Evolutionary conservation across 2,888 invertebrate genomes (phyloP).

Genomic region (Priocnemis perturbator): DNA sequence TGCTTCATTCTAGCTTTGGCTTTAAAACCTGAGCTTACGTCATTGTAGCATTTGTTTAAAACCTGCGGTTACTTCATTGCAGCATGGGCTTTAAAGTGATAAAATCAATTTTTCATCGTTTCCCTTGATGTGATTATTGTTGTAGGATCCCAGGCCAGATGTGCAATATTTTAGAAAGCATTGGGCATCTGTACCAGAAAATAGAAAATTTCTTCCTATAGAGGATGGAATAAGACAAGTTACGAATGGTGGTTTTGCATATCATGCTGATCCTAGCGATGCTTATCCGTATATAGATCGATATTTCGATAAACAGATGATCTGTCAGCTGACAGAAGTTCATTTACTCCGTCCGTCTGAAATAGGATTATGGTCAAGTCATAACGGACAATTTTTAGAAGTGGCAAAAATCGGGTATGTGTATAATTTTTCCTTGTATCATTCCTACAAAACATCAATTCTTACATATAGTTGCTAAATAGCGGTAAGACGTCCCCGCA

Average conservation of each 20-base stretch:
- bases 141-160: conserved; percentile 28
- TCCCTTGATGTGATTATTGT: not conserved
- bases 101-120: too few relatives aligned
- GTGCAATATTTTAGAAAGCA: conserved; percentile 32
- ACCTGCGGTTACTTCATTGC: too few relatives aligned
- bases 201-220: conserved; percentile 24
- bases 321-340: conserved; percentile 67
- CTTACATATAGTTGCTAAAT: too few relatives aligned
- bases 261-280: conserved; percentile 59
- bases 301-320: conserved; percentile 60
- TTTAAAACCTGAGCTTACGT: too few relatives aligned
- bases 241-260: conserved; percentile 58
- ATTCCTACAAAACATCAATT: too few relatives aligned
- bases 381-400: conserved; percentile 61
- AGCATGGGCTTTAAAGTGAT: too few relatives aligned
- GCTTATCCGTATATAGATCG: conserved; percentile 62
- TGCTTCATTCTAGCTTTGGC: too few relatives aligned
- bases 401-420: conserved; percentile 62
- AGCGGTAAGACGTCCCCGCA: too few relatives aligned
- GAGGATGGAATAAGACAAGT: conserved; percentile 58
- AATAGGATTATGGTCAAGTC: conserved; percentile 46
- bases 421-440: not conserved
- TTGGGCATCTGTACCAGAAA: conserved; percentile 39
- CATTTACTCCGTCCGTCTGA: conserved; percentile 54
- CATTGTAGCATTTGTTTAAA: too few relatives aligned